Percentiles rank a stretch among this genome's conserved stretches.
These are phyloP conservation scores for Syngnathus floridae DNA, from an alignment of 2,113 vertebrate genomes.

Conservation along the genomic window DNA sequence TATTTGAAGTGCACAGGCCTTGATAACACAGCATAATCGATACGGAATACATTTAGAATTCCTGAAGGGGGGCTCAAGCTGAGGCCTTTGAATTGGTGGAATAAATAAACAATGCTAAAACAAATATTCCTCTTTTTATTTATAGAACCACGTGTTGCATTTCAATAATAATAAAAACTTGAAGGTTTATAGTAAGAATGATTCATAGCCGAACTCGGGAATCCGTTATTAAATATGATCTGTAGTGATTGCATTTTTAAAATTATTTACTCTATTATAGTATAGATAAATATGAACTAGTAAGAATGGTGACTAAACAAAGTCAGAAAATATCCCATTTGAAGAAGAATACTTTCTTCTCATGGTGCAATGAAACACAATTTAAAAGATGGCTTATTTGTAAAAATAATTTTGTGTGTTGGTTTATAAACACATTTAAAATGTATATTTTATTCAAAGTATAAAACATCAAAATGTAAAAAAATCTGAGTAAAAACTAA, in stretches of 20 bases:
- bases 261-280: not conserved
- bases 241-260: not conserved
- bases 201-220: not conserved
- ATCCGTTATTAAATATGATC: not conserved
- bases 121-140: conserved; percentile 23
- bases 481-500: not conserved
- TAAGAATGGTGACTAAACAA: not conserved
- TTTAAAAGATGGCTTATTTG: not conserved
- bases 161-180: conserved; percentile 1
- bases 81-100: conserved; percentile 45
- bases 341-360: conserved; percentile 4
- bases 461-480: not conserved
- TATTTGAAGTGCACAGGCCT: conserved; percentile 51
- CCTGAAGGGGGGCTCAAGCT: conserved; percentile 43
- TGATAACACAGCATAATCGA: conserved; percentile 60
- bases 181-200: not conserved
- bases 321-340: not conserved
- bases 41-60: conserved; percentile 66
- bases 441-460: not conserved
- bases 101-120: conserved; percentile 25
- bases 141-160: not conserved
- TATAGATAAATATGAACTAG: not conserved
- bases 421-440: not conserved
- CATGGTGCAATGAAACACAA: not conserved
- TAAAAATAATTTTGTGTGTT: not conserved